Base-by-base conservation (phyloP, 2,113 vertebrate species). In the Delphinapterus leucas region DNA sequence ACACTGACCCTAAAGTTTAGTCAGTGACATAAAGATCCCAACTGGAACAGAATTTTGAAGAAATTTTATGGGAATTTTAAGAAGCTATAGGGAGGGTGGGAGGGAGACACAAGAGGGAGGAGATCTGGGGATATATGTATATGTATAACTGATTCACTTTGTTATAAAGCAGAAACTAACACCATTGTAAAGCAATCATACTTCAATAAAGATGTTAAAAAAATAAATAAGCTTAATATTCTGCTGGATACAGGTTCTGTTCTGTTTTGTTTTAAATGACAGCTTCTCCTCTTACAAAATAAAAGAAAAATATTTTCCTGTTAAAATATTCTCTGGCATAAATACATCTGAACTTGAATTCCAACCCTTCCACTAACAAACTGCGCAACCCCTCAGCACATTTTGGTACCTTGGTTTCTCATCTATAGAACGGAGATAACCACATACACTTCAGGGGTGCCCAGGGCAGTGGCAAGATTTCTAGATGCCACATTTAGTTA, bases 381-480 rank as follows among this genome's bases (percentile, higher is more conserved):
- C 10, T 15, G 6, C 6, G 4, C 1, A 0, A 11, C 3, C 6
- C 6, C 21, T 10, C 60, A 11, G 53, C 21, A 0, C 65, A 11
- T 33, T 20, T 14, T 12, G 49, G 18, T 7, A 8, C 13, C 14
- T 28, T 4, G 12, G 7, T 25, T 49, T 36, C 26, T n/a, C 38
- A 9, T 44, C 36, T 53, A 0, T 1, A 8, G 55, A 11, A 36
- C 23, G 0, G 63, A 81, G 47, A 23, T 8, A 5, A 26, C 44
- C 67, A 20, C 5, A 0, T 6, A 21, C 61, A 21, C 11, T 73
- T 33, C 55, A 8, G 38, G 2, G 23, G n/a, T 5, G 0, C 20
- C 38, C 5, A 1, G 0, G 0, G 20, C 18, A 4, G 14, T 2
- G 5, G 23, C 0, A 8, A 71, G 65, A 21, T 33, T 21, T 76